Evolutionary conservation across 2,797 vertebrate genomes (phyloP), one percentile per base, ranked within the genome.

Genomic region (Brotula barbata): DNA sequence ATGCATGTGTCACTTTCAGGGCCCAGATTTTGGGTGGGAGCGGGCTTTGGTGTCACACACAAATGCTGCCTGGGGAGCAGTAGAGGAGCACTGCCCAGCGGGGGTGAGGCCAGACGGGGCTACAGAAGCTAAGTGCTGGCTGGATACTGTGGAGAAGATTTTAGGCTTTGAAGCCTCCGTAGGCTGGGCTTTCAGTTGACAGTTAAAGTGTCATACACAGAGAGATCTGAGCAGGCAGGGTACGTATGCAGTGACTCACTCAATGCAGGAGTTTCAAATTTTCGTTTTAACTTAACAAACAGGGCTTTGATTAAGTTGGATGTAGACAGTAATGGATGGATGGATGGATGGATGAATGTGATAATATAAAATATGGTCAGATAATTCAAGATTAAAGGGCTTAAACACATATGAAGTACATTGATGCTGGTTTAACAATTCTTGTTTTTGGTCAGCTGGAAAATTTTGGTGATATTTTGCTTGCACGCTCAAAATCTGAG

Each of bases 1-100:
- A 85, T 87, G 85, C 89, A 77, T 87, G 85, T 93, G 90, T 92
- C 89, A 89, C 89, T 88, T 91, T 91, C 83, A 85, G 75, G 77
- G 75, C 75, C 83, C 68, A 49, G 73, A 78, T 78, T 81, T 79
- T 87, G 85, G 90, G 88, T 91, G 89, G 90, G 89, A 92, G 78
- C 78, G 53, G 75, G 74, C 71, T 86, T 75, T 78, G 66, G 79
- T 86, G 88, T 88, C 85, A 87, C 82, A 84, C 81, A 85, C 75
- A 83, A 88, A 79, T 58, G 78, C 76, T 82, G 83, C 81, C 76
- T 77, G 62, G 85, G 84, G 88, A 86, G 80, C 77, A 68, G 73
- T 77, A 75, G 62, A 82, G 71, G 71, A 81, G 71, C 60, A 45
- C 65, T 54, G 68, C 71, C 68, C 64, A 60, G 49, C 73, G 78